Percentiles rank a stretch among this genome's conserved stretches.
Evolutionary conservation across 2,888 invertebrate species (phyloP).

Genomic region (Pimpla rufipes): DNA sequence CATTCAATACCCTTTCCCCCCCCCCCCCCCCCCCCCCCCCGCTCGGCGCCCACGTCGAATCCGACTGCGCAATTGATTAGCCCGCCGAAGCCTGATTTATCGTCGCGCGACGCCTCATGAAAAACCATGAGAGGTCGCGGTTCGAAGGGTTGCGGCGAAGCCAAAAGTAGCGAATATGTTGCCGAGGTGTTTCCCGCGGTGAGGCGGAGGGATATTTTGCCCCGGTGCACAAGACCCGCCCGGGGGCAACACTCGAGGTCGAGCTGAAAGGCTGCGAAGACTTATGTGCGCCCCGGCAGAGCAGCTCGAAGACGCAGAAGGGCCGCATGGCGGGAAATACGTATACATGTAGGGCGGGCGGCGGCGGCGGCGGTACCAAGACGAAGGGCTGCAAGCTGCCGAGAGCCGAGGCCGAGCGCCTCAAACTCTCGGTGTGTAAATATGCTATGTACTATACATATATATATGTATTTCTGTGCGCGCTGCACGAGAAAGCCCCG

Average conservation of each 20-base stretch:
- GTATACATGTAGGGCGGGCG: slow-evolving; percentile 34
- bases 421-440: slow-evolving; percentile 15
- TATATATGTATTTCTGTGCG: slow-evolving; percentile 6
- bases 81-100: slow-evolving; percentile 66
- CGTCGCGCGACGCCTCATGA: slow-evolving; percentile 26
- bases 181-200: neutral
- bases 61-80: slow-evolving; percentile 70
- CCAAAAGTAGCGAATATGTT: neutral
- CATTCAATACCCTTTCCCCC: neutral
- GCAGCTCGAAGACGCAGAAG: slow-evolving; percentile 35
- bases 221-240: neutral
- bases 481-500: slow-evolving; percentile 44
- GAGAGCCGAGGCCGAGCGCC: neutral
- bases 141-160: neutral
- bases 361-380: too few species aligned
- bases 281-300: too few species aligned
- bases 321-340: slow-evolving; percentile 18
- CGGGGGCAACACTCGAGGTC: neutral
- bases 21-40: neutral
- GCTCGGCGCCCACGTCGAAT: neutral
- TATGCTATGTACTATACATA: neutral
- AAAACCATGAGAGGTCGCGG: slow-evolving; percentile 31
- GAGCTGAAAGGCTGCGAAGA: slow-evolving; percentile 2
- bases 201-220: neutral
- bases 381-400: neutral